Percentiles rank a stretch among this genome's conserved stretches.
Conservation (phyloP, 2,113 vertebrate species). For the Macheiramphus alcinus region DNA sequence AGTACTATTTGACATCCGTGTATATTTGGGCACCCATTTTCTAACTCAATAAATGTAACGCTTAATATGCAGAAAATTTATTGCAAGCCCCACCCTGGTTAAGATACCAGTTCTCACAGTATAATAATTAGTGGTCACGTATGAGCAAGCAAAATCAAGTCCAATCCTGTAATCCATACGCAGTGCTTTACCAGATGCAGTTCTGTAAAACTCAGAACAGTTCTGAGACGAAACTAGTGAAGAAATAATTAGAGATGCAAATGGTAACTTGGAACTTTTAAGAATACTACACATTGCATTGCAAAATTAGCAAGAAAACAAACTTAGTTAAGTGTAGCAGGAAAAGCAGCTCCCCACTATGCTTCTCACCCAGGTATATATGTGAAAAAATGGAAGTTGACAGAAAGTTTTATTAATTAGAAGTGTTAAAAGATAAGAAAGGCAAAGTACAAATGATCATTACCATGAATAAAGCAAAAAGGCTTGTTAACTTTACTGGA, state of each 20-base stretch:
- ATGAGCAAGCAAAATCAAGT: not conserved
- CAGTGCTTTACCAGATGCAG: not conserved
- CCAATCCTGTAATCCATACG: not conserved
- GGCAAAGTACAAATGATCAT: not conserved
- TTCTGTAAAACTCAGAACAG: not conserved
- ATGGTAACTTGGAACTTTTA: not conserved
- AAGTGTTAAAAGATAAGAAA: constrained; percentile 1
- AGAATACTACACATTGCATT: not conserved
- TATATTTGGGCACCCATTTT: not conserved
- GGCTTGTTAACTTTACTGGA: not conserved
- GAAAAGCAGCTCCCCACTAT: not conserved
- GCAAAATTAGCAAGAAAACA: not conserved
- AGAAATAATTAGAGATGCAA: not conserved
- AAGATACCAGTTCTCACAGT: not conserved
- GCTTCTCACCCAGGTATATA: not conserved
- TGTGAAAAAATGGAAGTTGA: not conserved
- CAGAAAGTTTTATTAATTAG: not conserved
- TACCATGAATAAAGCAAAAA: not conserved
- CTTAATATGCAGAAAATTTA: not conserved
- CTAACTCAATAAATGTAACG: not conserved
- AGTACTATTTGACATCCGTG: not conserved
- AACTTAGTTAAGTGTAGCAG: not conserved
- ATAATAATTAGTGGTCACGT: not conserved
- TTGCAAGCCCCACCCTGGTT: not conserved
- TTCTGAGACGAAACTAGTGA: not conserved